phyloP scores from a whole-genome alignment of 2,797 vertebrate genomes.

The Thamnophis elegans region DNA sequence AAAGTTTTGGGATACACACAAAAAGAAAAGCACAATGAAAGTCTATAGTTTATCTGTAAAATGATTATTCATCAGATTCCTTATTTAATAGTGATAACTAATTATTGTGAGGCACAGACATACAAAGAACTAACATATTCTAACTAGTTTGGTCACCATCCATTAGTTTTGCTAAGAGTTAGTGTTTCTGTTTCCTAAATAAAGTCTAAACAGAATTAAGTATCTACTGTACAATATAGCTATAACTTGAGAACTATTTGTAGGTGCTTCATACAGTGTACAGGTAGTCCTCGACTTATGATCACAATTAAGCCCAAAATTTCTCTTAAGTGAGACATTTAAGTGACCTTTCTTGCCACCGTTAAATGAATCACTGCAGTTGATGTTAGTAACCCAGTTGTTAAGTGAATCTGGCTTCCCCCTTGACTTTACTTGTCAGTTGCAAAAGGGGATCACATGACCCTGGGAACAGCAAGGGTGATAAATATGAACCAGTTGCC shows the following conservation, averaged over 20 bases:
- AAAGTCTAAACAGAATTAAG: background rate
- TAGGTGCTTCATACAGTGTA: background rate
- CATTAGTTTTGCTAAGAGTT: background rate
- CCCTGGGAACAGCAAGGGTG: too few species aligned
- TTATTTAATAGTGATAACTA: background rate
- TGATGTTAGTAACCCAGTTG: too few species aligned
- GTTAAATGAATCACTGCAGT: background rate
- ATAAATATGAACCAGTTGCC: background rate
- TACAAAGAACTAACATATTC: background rate
- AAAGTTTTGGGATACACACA: background rate
- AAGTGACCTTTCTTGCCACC: background rate
- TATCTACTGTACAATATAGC: background rate
- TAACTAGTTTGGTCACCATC: background rate
- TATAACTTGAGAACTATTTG: background rate
- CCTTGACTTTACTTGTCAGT: background rate
- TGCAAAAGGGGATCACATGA: background rate
- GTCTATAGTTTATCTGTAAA: background rate
- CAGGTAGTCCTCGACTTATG: background rate
- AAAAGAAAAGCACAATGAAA: background rate
- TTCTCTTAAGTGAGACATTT: background rate
- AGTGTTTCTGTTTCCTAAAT: constrained; percentile 6
- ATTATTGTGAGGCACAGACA: background rate
- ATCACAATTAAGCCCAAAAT: background rate
- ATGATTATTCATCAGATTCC: background rate
- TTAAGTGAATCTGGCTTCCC: background rate